These are phyloP conservation scores for Apogon talboti DNA, from an alignment of 2,797 vertebrate genomes.

Conservation along the genomic window DNA sequence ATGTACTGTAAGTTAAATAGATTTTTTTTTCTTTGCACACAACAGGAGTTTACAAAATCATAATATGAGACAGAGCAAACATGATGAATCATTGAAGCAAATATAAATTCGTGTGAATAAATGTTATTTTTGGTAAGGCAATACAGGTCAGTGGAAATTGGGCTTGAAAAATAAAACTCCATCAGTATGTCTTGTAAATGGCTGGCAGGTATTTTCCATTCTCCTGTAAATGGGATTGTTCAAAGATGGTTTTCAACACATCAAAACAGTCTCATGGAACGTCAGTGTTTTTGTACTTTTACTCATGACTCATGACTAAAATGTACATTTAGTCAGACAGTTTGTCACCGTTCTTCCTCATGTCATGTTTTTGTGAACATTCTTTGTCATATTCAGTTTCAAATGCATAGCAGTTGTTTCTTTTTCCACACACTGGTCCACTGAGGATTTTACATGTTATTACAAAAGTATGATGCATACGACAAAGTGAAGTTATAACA, in stretches of 20 bases:
- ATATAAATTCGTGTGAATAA: constrained; percentile 24
- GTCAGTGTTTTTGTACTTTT: constrained; percentile 48
- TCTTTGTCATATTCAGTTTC: constrained; percentile 36
- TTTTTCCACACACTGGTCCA: constrained; percentile 42
- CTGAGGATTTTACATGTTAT: constrained; percentile 29
- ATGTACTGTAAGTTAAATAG: no score
- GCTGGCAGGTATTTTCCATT: constrained; percentile 38
- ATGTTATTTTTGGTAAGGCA: background rate
- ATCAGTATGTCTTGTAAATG: constrained; percentile 8
- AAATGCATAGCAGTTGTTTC: constrained; percentile 24
- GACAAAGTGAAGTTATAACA: constrained; percentile 28
- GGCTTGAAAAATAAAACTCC: constrained; percentile 27
- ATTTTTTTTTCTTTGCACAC: constrained; percentile 8
- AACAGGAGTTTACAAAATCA: constrained; percentile 40
- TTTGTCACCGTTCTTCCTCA: constrained; percentile 47
- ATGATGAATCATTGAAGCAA: background rate
- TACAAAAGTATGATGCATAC: constrained; percentile 58
- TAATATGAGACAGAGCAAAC: constrained; percentile 10
- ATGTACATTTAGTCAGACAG: constrained; percentile 58
- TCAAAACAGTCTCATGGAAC: constrained; percentile 45
- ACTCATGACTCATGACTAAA: constrained; percentile 64
- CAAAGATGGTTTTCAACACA: constrained; percentile 33
- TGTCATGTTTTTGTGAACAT: constrained; percentile 33
- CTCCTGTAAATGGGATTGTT: constrained; percentile 35
- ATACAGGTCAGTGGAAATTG: constrained; percentile 22